These are phyloP conservation scores for Zophobas atratus DNA, from an alignment of 1,140 invertebrate genomes.

Conservation along the genomic window DNA sequence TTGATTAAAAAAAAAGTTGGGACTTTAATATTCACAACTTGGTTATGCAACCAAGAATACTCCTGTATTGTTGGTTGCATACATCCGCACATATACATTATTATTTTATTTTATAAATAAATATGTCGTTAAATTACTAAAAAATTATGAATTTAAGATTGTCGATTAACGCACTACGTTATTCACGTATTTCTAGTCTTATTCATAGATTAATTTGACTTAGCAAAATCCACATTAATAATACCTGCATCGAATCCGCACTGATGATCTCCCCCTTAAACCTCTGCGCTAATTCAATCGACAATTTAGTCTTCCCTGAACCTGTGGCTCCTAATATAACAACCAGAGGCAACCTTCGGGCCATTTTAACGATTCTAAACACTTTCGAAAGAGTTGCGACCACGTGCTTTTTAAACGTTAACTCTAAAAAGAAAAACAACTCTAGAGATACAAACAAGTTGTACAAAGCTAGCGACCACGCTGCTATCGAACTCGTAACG, in stretches of 20 bases:
- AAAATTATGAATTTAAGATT: too few species aligned
- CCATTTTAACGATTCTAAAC: constrained; percentile 46
- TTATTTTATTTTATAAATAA: background rate
- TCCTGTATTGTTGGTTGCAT: background rate
- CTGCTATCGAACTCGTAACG: too few species aligned
- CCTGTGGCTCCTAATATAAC: constrained; percentile 96
- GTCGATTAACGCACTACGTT: too few species aligned
- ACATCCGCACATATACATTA: background rate
- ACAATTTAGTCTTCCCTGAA: constrained; percentile 96
- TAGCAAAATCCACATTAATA: background rate
- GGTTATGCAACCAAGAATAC: background rate
- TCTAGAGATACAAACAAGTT: too few species aligned
- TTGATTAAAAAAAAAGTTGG: background rate
- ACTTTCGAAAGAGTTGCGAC: too few species aligned
- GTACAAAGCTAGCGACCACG: too few species aligned
- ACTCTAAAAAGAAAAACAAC: too few species aligned
- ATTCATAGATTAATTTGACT: too few species aligned
- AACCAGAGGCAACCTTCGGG: constrained; percentile 76
- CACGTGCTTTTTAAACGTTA: too few species aligned
- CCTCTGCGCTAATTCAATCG: constrained; percentile 89
- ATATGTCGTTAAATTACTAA: too few species aligned
- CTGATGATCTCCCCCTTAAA: constrained; percentile 98
- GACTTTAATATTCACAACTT: background rate
- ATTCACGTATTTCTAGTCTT: too few species aligned
- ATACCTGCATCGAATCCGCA: constrained; percentile 99